A percentile compares a stretch with the other conserved stretches of the same genome.
These are phyloP conservation scores for Amblyopsis hoosieri DNA, from an alignment of 2,797 vertebrate genomes.

Conservation along the genomic window DNA sequence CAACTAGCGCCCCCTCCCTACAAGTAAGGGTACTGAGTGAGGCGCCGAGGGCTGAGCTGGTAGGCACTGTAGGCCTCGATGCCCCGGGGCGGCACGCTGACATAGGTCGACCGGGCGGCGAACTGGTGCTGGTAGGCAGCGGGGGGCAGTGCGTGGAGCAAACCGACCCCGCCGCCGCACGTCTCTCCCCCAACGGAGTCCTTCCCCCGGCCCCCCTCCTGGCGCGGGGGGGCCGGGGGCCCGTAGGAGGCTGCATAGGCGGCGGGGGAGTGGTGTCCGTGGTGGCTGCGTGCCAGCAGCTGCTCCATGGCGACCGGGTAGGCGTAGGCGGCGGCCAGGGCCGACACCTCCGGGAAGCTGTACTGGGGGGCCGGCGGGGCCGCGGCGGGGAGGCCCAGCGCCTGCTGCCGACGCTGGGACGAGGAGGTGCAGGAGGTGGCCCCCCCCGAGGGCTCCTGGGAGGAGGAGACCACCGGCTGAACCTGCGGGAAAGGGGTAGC, in stretches of 20 bases:
- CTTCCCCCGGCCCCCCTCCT: constrained; percentile 83
- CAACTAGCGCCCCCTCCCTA: constrained; percentile 60
- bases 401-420: constrained; percentile 85
- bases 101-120: constrained; percentile 81
- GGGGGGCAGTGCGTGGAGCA: constrained; percentile 89
- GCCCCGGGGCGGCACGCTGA: constrained; percentile 72
- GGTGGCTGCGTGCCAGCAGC: constrained; percentile 71
- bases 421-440: constrained; percentile 59
- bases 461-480: constrained; percentile 80
- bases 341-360: constrained; percentile 88
- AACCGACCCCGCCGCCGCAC: constrained; percentile 44
- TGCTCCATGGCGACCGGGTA: constrained; percentile 93
- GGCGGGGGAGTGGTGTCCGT: constrained; percentile 73
- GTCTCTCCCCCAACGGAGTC: constrained; percentile 74
- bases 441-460: constrained; percentile 84
- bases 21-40: constrained; percentile 94
- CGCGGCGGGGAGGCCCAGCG: constrained; percentile 78
- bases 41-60: constrained; percentile 92
- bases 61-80: constrained; percentile 90
- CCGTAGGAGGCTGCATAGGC: constrained; percentile 80
- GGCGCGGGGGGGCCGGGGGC: constrained; percentile 76
- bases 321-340: constrained; percentile 79
- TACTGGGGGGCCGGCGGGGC: constrained; percentile 82
- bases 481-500: constrained; percentile 67
- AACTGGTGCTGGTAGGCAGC: constrained; percentile 93